These are phyloP conservation scores for Myotis daubentonii DNA, from an alignment of 2,797 vertebrate species.

Conservation along the genomic window DNA sequence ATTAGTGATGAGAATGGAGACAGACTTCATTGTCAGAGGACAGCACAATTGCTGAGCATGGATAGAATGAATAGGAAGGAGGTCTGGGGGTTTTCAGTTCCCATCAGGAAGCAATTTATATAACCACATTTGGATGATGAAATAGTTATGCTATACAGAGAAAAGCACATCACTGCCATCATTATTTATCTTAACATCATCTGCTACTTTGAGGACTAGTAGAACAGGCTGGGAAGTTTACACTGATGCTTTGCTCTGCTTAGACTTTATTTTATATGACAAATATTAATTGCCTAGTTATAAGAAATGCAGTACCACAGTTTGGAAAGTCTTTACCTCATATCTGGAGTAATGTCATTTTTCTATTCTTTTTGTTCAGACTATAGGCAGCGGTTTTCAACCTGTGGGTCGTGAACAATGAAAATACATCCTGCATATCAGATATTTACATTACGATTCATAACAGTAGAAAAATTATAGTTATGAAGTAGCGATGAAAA, in stretches of 20 bases:
- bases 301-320: neutral
- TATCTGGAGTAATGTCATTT: neutral
- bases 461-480: no score
- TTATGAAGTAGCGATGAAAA: no score
- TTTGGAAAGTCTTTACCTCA: neutral
- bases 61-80: neutral
- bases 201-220: slow-evolving; percentile 36
- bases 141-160: neutral
- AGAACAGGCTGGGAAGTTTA: slow-evolving; percentile 11
- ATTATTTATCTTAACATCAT: slow-evolving; percentile 53
- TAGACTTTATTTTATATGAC: slow-evolving; percentile 1
- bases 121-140: neutral
- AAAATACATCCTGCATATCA: no score
- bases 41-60: neutral
- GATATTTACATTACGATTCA: no score
- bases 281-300: slow-evolving; percentile 1
- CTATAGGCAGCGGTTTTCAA: neutral
- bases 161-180: neutral
- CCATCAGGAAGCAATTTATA: neutral
- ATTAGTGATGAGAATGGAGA: neutral
- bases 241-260: neutral
- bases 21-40: neutral
- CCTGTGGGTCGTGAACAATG: no score
- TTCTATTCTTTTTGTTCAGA: neutral
- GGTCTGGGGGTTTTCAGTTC: neutral